phyloP scores from a whole-genome alignment of 2,888 invertebrate genomes.

The Acleris sparsana region DNA sequence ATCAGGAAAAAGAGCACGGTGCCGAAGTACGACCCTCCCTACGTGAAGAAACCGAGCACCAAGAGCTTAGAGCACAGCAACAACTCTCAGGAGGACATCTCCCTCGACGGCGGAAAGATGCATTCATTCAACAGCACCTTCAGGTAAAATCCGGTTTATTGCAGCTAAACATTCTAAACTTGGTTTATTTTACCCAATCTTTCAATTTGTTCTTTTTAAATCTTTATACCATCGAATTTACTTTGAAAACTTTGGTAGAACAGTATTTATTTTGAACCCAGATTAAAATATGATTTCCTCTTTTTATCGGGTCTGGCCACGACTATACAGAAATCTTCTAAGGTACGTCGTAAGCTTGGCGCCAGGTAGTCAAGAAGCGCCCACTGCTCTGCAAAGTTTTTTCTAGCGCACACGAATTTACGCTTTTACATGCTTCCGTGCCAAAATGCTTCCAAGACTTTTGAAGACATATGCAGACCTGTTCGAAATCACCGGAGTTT shows the following conservation, averaged over 20 bases:
- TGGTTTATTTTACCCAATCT: conserved; percentile 38
- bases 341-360: conserved; percentile 79
- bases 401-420: conserved; percentile 61
- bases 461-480: conserved; percentile 22
- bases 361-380: conserved; percentile 55
- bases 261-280: conserved; percentile 40
- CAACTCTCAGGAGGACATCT: conserved; percentile 91
- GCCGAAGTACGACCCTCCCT: conserved; percentile 94
- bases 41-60: conserved; percentile 91
- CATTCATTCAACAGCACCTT: conserved; percentile 91
- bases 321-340: conserved; percentile 75
- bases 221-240: conserved; percentile 11
- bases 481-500: conserved; percentile 33
- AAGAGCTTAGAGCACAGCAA: conserved; percentile 89
- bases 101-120: conserved; percentile 92
- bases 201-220: conserved; percentile 5
- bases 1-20: conserved; percentile 94
- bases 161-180: conserved; percentile 24
- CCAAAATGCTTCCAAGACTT: conserved; percentile 55
- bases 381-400: conserved; percentile 59
- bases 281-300: conserved; percentile 71
- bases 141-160: conserved; percentile 78
- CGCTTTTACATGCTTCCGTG: conserved; percentile 68
- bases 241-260: conserved; percentile 33
- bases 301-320: conserved; percentile 77